Base-by-base conservation (phyloP, 1,140 invertebrate genomes). In the Macrosteles quadrilineatus region DNA sequence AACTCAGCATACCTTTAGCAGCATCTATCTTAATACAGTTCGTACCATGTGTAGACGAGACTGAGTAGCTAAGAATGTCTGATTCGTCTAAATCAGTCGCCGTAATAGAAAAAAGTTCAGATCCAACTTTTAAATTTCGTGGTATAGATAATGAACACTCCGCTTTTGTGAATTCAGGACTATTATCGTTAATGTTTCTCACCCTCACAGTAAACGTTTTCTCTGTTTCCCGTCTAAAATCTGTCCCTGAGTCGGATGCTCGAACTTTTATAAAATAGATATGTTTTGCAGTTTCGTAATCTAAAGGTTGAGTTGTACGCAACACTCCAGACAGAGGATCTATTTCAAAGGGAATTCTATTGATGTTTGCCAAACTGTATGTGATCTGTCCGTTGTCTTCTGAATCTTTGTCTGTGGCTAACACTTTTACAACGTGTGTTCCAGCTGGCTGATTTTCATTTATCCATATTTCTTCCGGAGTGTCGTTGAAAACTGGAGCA, bases 331-430 rank as follows among this genome's bases (percentile, higher is more conserved):
- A 92, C 79, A 98, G 97, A 74, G 93, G 94, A 77, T 99, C 96
- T 59, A 99, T 95, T 73, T 95, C 91, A 80, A 99, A 99, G 21
- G 97, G 97, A 1, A 96, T 88, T 32, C 89, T 88, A 73, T 91
- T 88, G 11, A 94, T 83, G 80, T 97, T 97, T 27, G 92, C 92
- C 74, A 97, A 91, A 71, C 91, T 93, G 82, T 96, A 98, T 0
- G 93, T 95, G 73, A 99, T 90, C 79, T 95, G 94, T 17, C 94
- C 93, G 81, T 98, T 98, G 76, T 97, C 95, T 1, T 93, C 94
- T 1, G 90, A 89, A 80, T 99, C 97, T 9, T 82, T 86, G 79
- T 99, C 97, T 45, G 85, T 87, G 0, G 95, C 97, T 19, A 86
- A 85, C 0, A 96, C 89, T 73, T 89, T 91, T 0, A 90, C 88